Percentiles rank a stretch among this genome's conserved stretches.
Conservation (phyloP, 2,888 invertebrate genomes). For the Drosophila testacea region DNA sequence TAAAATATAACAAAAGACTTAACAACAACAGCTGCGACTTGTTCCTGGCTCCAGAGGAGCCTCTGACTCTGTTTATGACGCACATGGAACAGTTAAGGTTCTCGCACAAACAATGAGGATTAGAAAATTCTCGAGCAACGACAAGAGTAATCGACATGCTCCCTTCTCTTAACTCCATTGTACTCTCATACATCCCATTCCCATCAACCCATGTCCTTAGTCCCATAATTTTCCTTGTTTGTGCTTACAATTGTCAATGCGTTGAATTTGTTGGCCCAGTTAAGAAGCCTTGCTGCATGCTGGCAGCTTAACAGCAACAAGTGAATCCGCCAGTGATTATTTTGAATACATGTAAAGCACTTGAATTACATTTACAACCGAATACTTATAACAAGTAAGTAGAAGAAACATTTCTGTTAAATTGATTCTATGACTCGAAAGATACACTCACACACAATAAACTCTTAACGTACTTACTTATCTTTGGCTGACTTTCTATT, state of each 20-base stretch:
- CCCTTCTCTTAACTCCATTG: neutral
- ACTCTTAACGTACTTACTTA: neutral
- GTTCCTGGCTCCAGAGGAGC: constrained; percentile 20
- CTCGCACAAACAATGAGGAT: constrained; percentile 27
- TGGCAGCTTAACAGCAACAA: constrained; percentile 27
- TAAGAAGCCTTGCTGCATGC: constrained; percentile 6
- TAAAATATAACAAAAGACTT: constrained; percentile 37
- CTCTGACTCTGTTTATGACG: constrained; percentile 44
- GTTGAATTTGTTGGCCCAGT: constrained; percentile 34
- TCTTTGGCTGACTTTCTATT: too few species aligned
- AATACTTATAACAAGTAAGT: neutral
- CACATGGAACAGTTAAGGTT: constrained; percentile 26
- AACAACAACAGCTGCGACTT: constrained; percentile 26
- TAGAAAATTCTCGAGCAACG: constrained; percentile 36
- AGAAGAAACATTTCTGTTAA: neutral
- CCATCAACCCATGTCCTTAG: constrained; percentile 2
- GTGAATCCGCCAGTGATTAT: constrained; percentile 17
- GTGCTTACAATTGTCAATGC: constrained; percentile 45
- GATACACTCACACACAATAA: neutral
- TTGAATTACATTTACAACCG: neutral
- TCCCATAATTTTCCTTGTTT: constrained; percentile 30
- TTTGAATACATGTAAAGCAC: constrained; percentile 18
- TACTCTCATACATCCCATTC: neutral
- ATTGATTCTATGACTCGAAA: neutral
- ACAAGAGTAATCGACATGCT: constrained; percentile 29